phyloP scores from a whole-genome alignment of 2,113 vertebrate species.

The Parotia lawesii region DNA sequence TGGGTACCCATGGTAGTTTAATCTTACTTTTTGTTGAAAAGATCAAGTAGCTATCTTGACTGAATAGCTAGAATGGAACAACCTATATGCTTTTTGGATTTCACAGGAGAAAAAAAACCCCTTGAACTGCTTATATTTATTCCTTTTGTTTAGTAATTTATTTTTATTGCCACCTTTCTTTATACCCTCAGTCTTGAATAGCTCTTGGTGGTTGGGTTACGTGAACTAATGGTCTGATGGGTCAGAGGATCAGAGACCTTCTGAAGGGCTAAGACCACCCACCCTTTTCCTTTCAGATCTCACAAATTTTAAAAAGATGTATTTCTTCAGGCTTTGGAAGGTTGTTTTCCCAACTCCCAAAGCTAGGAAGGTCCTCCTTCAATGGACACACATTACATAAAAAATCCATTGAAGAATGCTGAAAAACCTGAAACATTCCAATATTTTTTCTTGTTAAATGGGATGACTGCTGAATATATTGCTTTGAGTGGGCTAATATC shows the following conservation, averaged over 20 bases:
- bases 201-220: neutral
- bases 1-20: neutral
- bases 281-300: conserved; percentile 11
- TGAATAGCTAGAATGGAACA: neutral
- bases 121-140: neutral
- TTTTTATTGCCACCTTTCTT: conserved; percentile 53
- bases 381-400: neutral
- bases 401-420: neutral
- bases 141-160: conserved; percentile 37
- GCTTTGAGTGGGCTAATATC: neutral
- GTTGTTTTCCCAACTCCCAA: neutral
- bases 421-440: neutral
- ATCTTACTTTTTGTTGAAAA: neutral
- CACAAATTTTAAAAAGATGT: neutral
- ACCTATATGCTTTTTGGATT: neutral
- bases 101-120: neutral
- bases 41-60: neutral
- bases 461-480: neutral
- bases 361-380: neutral
- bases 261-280: conserved; percentile 49
- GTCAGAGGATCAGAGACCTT: conserved; percentile 52
- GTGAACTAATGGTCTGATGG: conserved; percentile 41
- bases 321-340: conserved; percentile 7
- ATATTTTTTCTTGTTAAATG: neutral
- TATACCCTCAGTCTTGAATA: neutral